Evolutionary conservation across 2,888 invertebrate genomes (phyloP), one percentile per base, ranked within the genome.

Genomic region (Alloplasta piceator): DNA sequence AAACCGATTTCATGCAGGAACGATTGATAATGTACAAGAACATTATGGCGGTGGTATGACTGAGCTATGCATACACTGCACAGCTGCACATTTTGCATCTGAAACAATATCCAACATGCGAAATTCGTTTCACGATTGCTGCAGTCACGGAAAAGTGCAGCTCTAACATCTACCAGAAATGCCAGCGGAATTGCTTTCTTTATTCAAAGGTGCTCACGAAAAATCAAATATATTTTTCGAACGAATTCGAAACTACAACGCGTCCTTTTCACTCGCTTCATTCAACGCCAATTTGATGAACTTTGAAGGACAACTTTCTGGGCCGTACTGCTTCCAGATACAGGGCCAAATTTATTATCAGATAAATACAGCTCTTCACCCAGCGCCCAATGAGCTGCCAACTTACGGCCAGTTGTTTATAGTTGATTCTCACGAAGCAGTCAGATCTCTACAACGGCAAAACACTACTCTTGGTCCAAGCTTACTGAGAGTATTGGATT

Each of bases 231-330:
- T 43, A 36, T 83, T 83, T 73, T 79, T 75, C 48, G 71, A 79
- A 56, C 55, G 73, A 16, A 82, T 79, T 61, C 63, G 77, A 52
- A 75, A 63, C n/a, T 83, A 74, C 14, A 76, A 83, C 46, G 63
- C 58, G 43, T 81, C 78, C 5, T 81, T 78, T 78, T 81, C 75
- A n/a, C 81, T 81, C 60, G 83, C 81, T 14, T 81, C 72, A 9
- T 81, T 83, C 7, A 83, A 83, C 39, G 79, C 81, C 6, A 83
- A 79, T 64, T 72, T 81, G 16, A 60, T 78, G 4, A 79, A 83
- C 55, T 81, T 79, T 58, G 43, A 68, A 43, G 63, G 61, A 70
- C 39, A 46, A 60, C 71, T 75, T 4, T 26, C 26, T 26, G 26
- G 26, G 26, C 26, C 26, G 1, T 26, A 26, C 26, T 26, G 26